Base-by-base conservation (phyloP, 2,113 vertebrate species). In the Phyllostomus hastatus region DNA sequence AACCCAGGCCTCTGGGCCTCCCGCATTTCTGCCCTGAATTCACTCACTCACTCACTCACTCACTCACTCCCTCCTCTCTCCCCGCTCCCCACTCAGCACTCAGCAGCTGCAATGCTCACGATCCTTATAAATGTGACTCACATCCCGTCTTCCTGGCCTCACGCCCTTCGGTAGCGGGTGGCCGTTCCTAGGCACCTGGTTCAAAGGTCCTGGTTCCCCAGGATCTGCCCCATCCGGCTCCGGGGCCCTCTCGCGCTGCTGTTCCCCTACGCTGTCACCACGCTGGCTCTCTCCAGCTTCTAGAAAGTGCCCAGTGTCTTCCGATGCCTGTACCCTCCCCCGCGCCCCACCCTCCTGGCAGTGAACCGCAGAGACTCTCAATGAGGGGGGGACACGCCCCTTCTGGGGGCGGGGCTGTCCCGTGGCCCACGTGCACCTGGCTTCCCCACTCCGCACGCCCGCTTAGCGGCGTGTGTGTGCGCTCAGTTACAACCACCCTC, bases 391-490 rank as follows among this genome's bases (percentile, higher is more conserved):
- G 6, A 73, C 33, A 14, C 24, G 19, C 12, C 19, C 24, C 8
- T 7, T 33, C 19, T n/a, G 22, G 4, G 14, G 43, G 38, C 15
- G 88, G n/a, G 12, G 0, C 14, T 48, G 50, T 11, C 10, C 17
- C 4, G 8, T 7, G 4, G 14, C n/a, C 16, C 9, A 4, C 3
- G 10, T 52, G 3, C 17, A 17, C 16, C 6, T 3, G 31, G 1
- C 19, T 31, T 24, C 17, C 28, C 7, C 19, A 0, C 1, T 61
- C 17, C 8, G 4, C 46, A 17, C 0, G 1, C 0, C 4, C 8
- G 2, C 0, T 24, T 4, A 57, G 4, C 17, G 9, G 7, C 3
- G 20, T 6, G n/a, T n/a, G n/a, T n/a, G n/a, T n/a, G 10, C 2
- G 2, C 22, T 57, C 46, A 4, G 38, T 4, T 35, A 2, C 1